Percentiles rank a stretch among this genome's conserved stretches.
Conservation (phyloP, 2,113 vertebrate genomes). For the Crotalus horridus region DNA sequence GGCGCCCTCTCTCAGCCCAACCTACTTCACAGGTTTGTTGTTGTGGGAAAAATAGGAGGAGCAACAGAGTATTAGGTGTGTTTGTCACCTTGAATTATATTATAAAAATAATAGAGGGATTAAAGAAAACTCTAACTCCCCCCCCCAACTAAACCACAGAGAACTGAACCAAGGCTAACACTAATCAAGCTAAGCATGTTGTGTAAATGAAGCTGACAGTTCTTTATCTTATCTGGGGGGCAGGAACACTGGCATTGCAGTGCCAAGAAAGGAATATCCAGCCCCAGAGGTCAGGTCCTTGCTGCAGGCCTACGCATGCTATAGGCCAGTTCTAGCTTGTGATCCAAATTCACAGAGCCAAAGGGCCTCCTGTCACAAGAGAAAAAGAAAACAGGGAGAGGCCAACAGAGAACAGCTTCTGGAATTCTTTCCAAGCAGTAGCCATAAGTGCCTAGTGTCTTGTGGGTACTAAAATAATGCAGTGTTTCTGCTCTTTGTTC, state of each 20-base stretch:
- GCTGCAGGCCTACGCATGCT: background rate
- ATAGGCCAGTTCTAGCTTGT: background rate
- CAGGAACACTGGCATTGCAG: background rate
- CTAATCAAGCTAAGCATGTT: background rate
- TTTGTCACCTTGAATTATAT: background rate
- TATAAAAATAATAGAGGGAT: background rate
- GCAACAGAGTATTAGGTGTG: background rate
- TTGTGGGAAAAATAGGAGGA: background rate
- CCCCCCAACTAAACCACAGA: background rate
- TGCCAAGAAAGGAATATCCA: background rate
- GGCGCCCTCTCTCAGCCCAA: background rate
- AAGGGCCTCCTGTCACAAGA: background rate
- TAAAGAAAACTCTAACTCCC: background rate
- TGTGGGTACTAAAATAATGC: background rate
- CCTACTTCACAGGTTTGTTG: background rate
- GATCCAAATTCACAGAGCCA: background rate
- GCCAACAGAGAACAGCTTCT: background rate
- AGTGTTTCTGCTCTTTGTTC: background rate
- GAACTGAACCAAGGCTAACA: background rate
- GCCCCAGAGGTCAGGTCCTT: background rate
- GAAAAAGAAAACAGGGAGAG: background rate
- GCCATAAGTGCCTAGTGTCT: background rate
- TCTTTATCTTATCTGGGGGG: background rate
- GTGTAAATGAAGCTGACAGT: background rate
- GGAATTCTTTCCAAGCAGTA: background rate